Base-by-base conservation (phyloP, 2,888 invertebrate species). In the Carpatolechia fugitivella region DNA sequence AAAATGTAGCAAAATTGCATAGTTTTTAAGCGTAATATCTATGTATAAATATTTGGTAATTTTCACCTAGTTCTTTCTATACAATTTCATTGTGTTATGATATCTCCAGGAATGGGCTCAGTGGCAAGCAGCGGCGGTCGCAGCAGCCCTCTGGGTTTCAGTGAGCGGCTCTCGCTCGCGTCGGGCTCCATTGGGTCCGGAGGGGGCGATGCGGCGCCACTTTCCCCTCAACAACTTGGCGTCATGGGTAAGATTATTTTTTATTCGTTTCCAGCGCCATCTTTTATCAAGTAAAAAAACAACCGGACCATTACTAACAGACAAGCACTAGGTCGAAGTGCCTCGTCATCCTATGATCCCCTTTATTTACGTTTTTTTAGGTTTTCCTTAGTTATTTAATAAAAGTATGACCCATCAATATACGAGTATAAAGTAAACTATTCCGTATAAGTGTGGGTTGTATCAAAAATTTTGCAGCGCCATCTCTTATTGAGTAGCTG, bases 201-300 rank as follows among this genome's bases (percentile, higher is more conserved):
- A 4, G 89, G 90, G 10, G 91, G 91, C 41, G 92, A 92, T 61
- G 92, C 93, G 33, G 91, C 93, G 1, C 93, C 93, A 59, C 90
- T 97, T 33, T 95, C 96, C 2, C 96, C 97, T 0, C 96, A 97
- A 74, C 97, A 97, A 69, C 91, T 97, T 30, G 97, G 97, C 57
- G 95, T 96, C 29, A 95, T 97, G 93, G 97, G 96, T 95, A 83
- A 94, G 94, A 36, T 16, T 30, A 40, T 35, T 40, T 24, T 41
- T 29, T 36, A 24, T 24, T 53, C 29, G 29, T 40, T 3, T 55
- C n/a, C 38, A 68, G 56, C 58, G 69, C 62, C 69, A 74, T 72
- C 72, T 76, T 10, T 63, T 62, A 55, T 54, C 11, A 33, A 64
- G 44, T 63, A 65, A 66, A 6, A 11, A 48, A 13, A 36, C 48